Percentiles rank a stretch among this genome's conserved stretches.
phyloP scores from a whole-genome alignment of 2,888 invertebrate species.

The Machimus atricapillus region DNA sequence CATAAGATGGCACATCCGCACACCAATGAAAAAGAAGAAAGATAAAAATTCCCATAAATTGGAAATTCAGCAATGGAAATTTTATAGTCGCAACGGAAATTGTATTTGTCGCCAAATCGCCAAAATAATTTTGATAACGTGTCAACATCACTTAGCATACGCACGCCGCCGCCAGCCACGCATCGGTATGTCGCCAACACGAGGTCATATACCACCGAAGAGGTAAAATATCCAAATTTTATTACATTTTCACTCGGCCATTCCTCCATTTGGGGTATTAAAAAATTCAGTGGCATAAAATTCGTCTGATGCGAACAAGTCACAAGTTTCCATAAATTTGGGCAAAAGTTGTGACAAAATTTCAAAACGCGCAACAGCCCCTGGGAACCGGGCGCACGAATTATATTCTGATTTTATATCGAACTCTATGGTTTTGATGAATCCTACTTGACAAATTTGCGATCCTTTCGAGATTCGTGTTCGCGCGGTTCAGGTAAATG shows the following conservation, averaged over 20 bases:
- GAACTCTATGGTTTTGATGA: not conserved
- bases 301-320: not conserved
- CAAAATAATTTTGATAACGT: not conserved
- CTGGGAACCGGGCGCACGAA: not conserved
- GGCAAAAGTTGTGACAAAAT: not conserved
- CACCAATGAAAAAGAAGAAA: not conserved
- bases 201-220: not conserved
- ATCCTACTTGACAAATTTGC: not conserved
- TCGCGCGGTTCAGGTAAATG: not conserved
- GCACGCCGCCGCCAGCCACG: not conserved
- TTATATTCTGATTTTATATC: not conserved
- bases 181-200: not conserved
- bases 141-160: not conserved
- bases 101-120: not conserved
- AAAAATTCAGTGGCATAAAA: not conserved
- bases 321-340: slow-evolving; percentile 31
- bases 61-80: not conserved
- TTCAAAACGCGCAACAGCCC: not conserved
- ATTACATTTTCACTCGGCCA: not conserved
- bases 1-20: not conserved
- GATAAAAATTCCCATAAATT: not conserved
- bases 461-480: not conserved
- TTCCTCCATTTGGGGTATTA: not conserved
- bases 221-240: slow-evolving; percentile 10
- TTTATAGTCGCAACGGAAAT: not conserved